phyloP scores from a whole-genome alignment of 2,797 vertebrate genomes.

The Spheniscus humboldti region DNA sequence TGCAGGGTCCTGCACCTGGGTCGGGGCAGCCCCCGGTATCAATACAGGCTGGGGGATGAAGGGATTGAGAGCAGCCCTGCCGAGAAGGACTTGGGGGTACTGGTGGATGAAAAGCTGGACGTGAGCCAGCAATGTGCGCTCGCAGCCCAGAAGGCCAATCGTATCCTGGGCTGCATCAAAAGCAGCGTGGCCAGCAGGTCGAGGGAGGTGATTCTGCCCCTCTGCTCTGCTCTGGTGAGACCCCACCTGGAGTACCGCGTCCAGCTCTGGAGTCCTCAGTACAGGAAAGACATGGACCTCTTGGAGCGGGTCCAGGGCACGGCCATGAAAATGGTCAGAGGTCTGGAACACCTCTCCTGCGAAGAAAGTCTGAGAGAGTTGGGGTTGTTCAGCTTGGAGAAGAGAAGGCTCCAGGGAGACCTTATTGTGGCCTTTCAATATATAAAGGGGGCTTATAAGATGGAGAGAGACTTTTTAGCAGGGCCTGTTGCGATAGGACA shows the following conservation, averaged over 20 bases:
- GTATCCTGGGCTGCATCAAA: neutral
- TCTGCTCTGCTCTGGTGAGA: neutral
- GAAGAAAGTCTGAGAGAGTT: neutral
- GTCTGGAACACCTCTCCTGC: neutral
- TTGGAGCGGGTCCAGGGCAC: neutral
- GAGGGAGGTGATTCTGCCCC: neutral
- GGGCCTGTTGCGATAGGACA: neutral
- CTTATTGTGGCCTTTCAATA: neutral
- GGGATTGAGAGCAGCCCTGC: neutral
- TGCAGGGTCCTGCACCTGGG: neutral
- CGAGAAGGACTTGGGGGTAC: neutral
- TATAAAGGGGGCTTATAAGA: neutral
- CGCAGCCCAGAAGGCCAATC: neutral
- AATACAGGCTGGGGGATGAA: neutral
- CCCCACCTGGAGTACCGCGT: neutral
- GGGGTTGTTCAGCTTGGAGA: neutral
- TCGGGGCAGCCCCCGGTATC: neutral
- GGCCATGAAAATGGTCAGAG: neutral
- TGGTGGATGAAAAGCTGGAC: neutral
- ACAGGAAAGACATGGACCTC: neutral
- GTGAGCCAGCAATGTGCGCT: neutral
- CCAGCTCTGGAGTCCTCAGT: neutral
- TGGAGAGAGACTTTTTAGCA: neutral
- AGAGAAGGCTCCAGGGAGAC: neutral
- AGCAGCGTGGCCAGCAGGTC: neutral